These are phyloP conservation scores for Cyaniris semiargus DNA, from an alignment of 2,888 invertebrate species.

Conservation along the genomic window DNA sequence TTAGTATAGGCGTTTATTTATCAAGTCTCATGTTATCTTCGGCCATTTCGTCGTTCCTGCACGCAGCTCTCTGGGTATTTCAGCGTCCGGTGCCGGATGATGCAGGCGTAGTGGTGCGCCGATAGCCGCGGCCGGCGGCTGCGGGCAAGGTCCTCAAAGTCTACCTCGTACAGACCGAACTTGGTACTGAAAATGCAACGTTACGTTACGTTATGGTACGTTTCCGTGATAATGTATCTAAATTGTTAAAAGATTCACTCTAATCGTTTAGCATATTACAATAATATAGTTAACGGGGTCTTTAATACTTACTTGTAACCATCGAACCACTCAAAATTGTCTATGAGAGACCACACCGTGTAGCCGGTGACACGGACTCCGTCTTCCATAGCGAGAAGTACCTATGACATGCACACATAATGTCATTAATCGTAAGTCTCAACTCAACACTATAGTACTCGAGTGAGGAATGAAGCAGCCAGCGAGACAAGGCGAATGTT, in stretches of 20 bases:
- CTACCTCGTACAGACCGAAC: conserved; percentile 83
- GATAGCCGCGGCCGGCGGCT: conserved; percentile 78
- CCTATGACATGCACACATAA: conserved; percentile 19
- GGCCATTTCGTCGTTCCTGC: not conserved
- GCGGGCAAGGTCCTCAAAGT: conserved; percentile 80
- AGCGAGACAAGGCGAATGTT: too few relatives aligned
- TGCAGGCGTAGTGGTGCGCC: conserved; percentile 47
- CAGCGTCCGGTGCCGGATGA: not conserved
- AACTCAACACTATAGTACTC: not conserved
- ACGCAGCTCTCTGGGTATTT: not conserved
- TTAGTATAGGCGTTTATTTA: too few relatives aligned
- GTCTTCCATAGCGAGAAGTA: conserved; percentile 60
- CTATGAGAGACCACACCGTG: conserved; percentile 86
- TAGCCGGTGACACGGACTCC: conserved; percentile 83
- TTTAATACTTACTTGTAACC: conserved; percentile 85
- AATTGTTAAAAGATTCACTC: too few relatives aligned
- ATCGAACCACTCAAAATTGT: conserved; percentile 87
- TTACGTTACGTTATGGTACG: too few relatives aligned
- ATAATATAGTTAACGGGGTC: too few relatives aligned
- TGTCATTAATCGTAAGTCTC: not conserved
- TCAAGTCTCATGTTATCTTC: not conserved
- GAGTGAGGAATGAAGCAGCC: too few relatives aligned
- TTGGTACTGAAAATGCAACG: conserved; percentile 64
- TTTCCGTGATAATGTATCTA: too few relatives aligned
- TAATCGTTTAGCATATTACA: too few relatives aligned